Conservation (phyloP, 53 echinoderm and acorn worm species). For the Antedon mediterranea region DNA sequence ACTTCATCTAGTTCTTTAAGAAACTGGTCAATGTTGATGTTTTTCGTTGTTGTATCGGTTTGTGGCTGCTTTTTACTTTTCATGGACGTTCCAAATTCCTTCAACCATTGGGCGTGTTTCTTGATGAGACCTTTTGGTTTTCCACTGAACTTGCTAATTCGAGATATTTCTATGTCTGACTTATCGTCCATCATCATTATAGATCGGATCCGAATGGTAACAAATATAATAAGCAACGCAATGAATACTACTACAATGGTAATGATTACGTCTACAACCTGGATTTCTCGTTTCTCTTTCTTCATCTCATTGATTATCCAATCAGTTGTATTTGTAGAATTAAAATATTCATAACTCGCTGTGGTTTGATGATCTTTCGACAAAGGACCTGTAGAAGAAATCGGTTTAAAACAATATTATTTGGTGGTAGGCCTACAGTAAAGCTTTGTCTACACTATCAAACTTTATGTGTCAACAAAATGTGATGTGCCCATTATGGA, state of each 20-base stretch:
- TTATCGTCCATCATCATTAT: not conserved
- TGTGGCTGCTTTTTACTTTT: not conserved
- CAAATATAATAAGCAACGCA: not conserved
- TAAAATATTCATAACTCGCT: too few relatives aligned
- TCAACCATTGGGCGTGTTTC: not conserved
- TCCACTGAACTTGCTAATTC: not conserved
- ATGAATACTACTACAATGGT: not conserved
- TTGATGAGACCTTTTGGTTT: not conserved
- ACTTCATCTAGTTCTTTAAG: not conserved
- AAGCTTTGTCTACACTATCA: too few relatives aligned
- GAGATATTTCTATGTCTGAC: not conserved
- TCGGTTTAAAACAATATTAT: too few relatives aligned
- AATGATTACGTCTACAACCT: not conserved
- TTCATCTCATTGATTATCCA: too few relatives aligned
- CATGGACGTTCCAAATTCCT: not conserved
- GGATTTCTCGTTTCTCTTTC: not conserved
- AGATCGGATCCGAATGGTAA: not conserved
- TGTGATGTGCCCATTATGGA: too few relatives aligned
- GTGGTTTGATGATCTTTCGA: too few relatives aligned
- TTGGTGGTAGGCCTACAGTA: too few relatives aligned
- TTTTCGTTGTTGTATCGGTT: not conserved
- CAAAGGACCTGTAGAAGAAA: too few relatives aligned
- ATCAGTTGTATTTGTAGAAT: too few relatives aligned
- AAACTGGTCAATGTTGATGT: not conserved
- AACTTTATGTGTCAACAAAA: too few relatives aligned